A percentile compares a stretch with the other conserved stretches of the same genome.
These are phyloP conservation scores for Mustela nigripes DNA, from an alignment of 2,113 vertebrate species.

Conservation along the genomic window DNA sequence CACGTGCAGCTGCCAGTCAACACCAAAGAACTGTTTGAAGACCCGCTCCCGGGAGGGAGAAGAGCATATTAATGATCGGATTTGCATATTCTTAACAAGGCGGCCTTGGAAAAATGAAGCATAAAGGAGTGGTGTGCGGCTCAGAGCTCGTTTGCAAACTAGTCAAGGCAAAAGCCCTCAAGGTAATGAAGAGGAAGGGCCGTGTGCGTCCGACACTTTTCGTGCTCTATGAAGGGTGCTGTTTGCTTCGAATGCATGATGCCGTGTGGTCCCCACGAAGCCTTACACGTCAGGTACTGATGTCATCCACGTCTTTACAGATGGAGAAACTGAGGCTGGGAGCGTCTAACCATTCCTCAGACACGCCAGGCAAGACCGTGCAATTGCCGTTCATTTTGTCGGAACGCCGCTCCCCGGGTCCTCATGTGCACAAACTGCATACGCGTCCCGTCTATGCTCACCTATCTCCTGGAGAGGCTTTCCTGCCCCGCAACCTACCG, in stretches of 20 bases:
- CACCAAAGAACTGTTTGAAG: neutral
- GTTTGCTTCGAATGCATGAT: neutral
- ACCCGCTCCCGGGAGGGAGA: neutral
- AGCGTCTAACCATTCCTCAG: neutral
- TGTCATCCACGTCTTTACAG: neutral
- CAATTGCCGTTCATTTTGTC: neutral
- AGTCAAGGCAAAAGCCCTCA: neutral
- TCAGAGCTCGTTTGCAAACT: neutral
- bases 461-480: rapidly evolving
- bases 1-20: neutral
- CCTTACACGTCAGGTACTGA: neutral
- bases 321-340: neutral
- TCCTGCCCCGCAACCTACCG: neutral
- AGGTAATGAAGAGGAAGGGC: neutral
- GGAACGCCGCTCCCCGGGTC: too few relatives aligned
- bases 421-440: rapidly evolving
- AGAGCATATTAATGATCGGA: neutral
- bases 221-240: neutral
- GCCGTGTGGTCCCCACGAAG: neutral
- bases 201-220: neutral
- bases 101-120: neutral
- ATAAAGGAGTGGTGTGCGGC: neutral
- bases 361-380: rapidly evolving
- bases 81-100: neutral
- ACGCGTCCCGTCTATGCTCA: too few relatives aligned